phyloP scores from a whole-genome alignment of 2,113 vertebrate genomes.

The Bubalus kerabau region DNA sequence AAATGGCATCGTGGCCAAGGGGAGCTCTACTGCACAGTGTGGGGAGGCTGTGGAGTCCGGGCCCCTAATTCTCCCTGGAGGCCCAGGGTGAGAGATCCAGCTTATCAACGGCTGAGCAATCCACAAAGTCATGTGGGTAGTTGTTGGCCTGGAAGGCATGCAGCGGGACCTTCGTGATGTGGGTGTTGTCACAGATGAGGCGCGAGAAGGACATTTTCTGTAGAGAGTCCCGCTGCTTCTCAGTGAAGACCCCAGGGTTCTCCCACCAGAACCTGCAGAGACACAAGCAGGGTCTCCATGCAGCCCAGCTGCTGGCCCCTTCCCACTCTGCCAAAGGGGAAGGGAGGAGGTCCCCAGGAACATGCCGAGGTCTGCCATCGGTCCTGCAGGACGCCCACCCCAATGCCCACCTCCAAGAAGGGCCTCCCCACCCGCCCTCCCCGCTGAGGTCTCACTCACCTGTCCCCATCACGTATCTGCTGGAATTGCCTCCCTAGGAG shows the following conservation, averaged over 20 bases:
- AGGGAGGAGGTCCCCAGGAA: background rate
- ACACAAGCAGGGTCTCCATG: background rate
- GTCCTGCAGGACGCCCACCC: accelerated
- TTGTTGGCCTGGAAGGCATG: conserved; percentile 78
- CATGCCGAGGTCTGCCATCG: background rate
- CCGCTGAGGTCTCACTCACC: conserved; percentile 57
- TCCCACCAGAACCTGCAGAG: conserved; percentile 89
- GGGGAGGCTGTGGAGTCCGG: background rate
- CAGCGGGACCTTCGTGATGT: conserved; percentile 81
- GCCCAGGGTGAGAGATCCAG: conserved; percentile 76
- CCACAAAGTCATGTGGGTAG: conserved; percentile 68
- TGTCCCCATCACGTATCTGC: conserved; percentile 83
- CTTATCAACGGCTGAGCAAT: conserved; percentile 51
- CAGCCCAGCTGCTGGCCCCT: background rate
- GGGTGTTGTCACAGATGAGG: conserved; percentile 90
- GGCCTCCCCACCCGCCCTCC: background rate
- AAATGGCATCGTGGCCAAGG: conserved; percentile 18
- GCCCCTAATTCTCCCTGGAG: conserved; percentile 8
- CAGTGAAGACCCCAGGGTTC: conserved; percentile 84
- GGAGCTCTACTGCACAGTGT: background rate
- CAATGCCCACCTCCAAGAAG: background rate
- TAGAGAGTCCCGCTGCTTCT: conserved; percentile 79
- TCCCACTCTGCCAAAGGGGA: background rate
- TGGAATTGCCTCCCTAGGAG: conserved; percentile 87
- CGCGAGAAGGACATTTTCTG: conserved; percentile 81